Conservation (phyloP, 1,140 invertebrate genomes). For the Coboldia fuscipes region DNA sequence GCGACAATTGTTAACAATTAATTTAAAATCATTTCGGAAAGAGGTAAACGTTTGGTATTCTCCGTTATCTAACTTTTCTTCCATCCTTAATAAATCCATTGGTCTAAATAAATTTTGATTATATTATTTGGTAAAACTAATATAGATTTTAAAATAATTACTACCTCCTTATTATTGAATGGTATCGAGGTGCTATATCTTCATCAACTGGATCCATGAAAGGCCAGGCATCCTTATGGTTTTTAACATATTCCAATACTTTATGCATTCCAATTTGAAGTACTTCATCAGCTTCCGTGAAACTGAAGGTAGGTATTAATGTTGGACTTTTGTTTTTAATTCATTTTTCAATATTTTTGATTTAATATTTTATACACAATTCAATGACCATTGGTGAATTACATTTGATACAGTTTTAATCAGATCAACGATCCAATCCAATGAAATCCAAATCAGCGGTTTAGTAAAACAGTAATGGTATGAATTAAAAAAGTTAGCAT, state of each 20-base stretch:
- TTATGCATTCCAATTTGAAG: constrained; percentile 74
- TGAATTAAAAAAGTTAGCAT: no score
- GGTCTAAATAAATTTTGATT: constrained; percentile 25
- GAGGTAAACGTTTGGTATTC: constrained; percentile 55
- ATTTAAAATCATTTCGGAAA: constrained; percentile 69
- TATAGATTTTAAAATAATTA: constrained; percentile 4
- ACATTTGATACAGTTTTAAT: no score
- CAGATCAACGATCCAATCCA: no score
- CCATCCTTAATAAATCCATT: constrained; percentile 76
- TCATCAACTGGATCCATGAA: constrained; percentile 80
- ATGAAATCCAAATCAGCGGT: no score
- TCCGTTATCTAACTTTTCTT: constrained; percentile 60
- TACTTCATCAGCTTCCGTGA: constrained; percentile 58
- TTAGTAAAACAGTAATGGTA: no score
- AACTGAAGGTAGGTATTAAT: constrained; percentile 26
- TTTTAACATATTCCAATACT: constrained; percentile 61
- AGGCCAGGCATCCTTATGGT: constrained; percentile 78
- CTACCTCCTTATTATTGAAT: constrained; percentile 37
- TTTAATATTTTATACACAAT: no score
- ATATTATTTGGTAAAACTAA: background rate
- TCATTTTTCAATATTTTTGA: no score
- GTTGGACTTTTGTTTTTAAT: background rate
- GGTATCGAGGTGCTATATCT: constrained; percentile 75
- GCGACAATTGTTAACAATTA: constrained; percentile 79
- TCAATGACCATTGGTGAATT: no score